phyloP scores from a whole-genome alignment of 2,797 vertebrate genomes.

The Helostoma temminkii region DNA sequence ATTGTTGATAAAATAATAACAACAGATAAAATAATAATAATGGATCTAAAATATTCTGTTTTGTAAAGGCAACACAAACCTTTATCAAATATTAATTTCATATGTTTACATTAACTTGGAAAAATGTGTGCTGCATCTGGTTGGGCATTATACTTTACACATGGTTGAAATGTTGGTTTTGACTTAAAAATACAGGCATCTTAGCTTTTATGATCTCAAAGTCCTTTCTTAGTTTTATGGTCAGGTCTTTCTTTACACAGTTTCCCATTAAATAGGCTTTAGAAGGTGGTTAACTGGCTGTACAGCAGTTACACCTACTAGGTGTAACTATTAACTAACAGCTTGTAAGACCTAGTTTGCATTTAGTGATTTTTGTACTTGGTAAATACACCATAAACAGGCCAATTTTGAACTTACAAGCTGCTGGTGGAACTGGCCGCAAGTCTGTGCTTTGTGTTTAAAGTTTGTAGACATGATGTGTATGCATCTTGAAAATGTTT shows the following conservation, averaged over 20 bases:
- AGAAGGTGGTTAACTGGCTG: neutral
- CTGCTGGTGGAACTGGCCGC: neutral
- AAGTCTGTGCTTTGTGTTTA: conserved; percentile 5
- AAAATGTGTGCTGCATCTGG: neutral
- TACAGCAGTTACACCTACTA: neutral
- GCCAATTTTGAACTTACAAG: neutral
- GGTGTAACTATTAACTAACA: conserved; percentile 11
- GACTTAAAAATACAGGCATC: conserved; percentile 17
- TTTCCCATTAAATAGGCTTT: conserved; percentile 3
- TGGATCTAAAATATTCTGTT: too few species aligned
- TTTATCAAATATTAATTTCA: too few species aligned
- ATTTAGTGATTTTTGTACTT: too few species aligned
- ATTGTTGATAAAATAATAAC: too few species aligned
- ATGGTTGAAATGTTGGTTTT: neutral
- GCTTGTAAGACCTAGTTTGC: too few species aligned
- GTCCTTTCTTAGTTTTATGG: conserved; percentile 2
- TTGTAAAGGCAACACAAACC: too few species aligned
- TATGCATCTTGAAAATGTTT: too few species aligned
- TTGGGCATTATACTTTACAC: neutral
- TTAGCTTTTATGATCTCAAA: conserved; percentile 2
- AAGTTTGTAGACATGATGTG: neutral
- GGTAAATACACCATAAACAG: neutral
- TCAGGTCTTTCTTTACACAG: neutral
- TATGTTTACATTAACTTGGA: too few species aligned
- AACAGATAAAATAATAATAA: too few species aligned